Conservation (phyloP, 35 echinoderm and acorn worm genomes). For the Anneissia japonica region DNA sequence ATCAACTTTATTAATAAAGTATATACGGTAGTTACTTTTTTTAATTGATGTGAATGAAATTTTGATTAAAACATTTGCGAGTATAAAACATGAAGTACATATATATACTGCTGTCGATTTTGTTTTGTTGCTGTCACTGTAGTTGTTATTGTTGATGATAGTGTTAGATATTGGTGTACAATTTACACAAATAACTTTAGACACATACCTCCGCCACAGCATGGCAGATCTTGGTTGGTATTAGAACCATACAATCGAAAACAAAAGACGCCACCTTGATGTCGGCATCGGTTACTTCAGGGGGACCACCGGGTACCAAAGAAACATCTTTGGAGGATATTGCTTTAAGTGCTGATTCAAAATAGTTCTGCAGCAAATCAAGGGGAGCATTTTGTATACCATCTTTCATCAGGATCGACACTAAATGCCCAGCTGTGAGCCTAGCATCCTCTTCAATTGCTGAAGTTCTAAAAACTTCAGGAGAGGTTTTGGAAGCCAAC, state of each 20-base stretch:
- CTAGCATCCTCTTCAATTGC: slow-evolving; percentile 28
- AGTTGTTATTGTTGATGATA: no score
- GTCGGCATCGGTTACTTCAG: not conserved
- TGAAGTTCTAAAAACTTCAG: slow-evolving; percentile 14
- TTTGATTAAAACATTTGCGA: no score
- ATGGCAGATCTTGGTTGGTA: slow-evolving; percentile 14
- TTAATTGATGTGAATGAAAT: no score
- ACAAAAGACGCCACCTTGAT: slow-evolving; percentile 8
- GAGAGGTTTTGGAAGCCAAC: slow-evolving; percentile 22
- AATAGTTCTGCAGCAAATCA: slow-evolving; percentile 34
- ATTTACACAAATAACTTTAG: no score
- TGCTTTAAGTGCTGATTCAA: slow-evolving; percentile 26
- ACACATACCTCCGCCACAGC: slow-evolving; percentile 1
- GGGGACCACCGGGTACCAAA: not conserved
- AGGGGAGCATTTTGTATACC: slow-evolving; percentile 23
- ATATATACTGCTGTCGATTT: no score
- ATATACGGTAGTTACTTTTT: no score
- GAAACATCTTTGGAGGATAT: not conserved
- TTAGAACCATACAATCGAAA: not conserved
- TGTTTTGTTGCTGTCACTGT: no score
- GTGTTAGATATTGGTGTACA: no score
- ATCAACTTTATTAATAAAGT: no score
- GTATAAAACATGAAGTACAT: no score
- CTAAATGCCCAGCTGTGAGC: slow-evolving; percentile 28
- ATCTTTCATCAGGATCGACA: slow-evolving; percentile 35